Base-by-base conservation (phyloP, 2,113 vertebrate species). In the Pungitius pungitius region DNA sequence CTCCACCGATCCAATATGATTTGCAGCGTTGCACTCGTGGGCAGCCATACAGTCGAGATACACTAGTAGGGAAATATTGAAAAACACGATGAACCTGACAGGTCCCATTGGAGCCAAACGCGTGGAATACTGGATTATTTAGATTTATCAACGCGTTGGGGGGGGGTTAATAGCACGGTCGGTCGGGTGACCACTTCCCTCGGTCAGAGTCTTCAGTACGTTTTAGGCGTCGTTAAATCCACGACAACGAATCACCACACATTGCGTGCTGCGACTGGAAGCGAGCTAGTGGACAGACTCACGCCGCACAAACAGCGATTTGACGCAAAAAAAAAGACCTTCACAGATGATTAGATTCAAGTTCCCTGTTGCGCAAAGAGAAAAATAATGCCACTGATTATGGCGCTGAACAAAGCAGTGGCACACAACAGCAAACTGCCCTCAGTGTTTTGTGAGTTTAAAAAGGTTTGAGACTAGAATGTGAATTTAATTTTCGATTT, bases 71-170 rank as follows among this genome's bases (percentile, higher is more conserved):
- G 77, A 55, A 64, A 70, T 51, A 56, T 62, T 72, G 40, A 27
- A 65, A 64, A 67, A 77, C 56, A 77, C 45, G 37, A 68, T 56
- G 37, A 59, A 78, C 49, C 30, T 55, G 58, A 82, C n/a, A n/a
- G 55, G 69, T 84, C 69, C 62, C 57, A 70, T 62, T 47, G 54
- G 69, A 79, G 58, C 52, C 61, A 84, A 77, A 84, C 69, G 51
- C 47, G 67, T 54, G 56, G 82, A 89, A 92, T 86, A 87, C 87
- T 89, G 90, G 78, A 79, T 79, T 11, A 15, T 54, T 78, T 40
- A 2, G 14, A 30, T 55, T 61, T 75, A 51, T 57, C 3, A 20
- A 3, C 30, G 65, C 42, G 60, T 49, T 66, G 30, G 30, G 5
- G 30, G 30, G 30, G 30, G 30, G 5, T 30, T 86, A 63, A 71